A percentile compares a stretch with the other conserved stretches of the same genome.
Conservation (phyloP, 2,113 vertebrate genomes). For the Centropus unirufus region DNA sequence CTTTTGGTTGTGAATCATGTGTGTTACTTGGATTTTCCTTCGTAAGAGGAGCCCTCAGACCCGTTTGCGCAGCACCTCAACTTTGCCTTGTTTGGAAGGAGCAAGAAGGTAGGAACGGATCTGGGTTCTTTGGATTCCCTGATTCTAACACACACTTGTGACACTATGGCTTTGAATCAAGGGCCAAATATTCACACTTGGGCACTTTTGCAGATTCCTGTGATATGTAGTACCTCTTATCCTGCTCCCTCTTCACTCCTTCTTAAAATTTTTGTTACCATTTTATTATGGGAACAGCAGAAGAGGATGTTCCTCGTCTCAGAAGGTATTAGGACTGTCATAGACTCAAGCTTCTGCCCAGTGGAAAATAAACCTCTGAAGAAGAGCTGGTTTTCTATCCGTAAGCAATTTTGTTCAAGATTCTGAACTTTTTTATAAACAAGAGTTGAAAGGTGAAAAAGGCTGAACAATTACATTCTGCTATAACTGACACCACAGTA, state of each 20-base stretch:
- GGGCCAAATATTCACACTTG: background rate
- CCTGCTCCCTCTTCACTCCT: background rate
- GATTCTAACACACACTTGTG: background rate
- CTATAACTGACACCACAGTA: background rate
- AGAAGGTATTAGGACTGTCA: background rate
- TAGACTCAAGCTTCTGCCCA: background rate
- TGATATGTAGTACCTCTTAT: rapidly evolving
- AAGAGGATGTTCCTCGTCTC: background rate
- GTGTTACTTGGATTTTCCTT: background rate
- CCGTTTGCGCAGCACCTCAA: background rate
- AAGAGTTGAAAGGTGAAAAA: background rate
- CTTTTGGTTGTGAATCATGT: conserved; percentile 73
- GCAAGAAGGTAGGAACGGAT: background rate
- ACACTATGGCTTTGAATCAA: background rate
- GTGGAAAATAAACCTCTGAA: background rate
- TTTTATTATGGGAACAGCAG: background rate
- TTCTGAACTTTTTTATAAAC: background rate
- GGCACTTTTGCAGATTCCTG: background rate
- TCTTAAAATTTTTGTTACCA: background rate
- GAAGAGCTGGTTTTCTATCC: background rate
- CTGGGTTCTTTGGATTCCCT: background rate
- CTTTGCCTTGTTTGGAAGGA: background rate
- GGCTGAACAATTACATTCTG: background rate
- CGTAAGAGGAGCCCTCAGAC: background rate
- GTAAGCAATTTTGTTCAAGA: background rate